Percentiles rank a stretch among this genome's conserved stretches.
Evolutionary conservation across 35 echinoderm and acorn worm species (phyloP).

Genomic region (Ophiothrix spiculata): DNA sequence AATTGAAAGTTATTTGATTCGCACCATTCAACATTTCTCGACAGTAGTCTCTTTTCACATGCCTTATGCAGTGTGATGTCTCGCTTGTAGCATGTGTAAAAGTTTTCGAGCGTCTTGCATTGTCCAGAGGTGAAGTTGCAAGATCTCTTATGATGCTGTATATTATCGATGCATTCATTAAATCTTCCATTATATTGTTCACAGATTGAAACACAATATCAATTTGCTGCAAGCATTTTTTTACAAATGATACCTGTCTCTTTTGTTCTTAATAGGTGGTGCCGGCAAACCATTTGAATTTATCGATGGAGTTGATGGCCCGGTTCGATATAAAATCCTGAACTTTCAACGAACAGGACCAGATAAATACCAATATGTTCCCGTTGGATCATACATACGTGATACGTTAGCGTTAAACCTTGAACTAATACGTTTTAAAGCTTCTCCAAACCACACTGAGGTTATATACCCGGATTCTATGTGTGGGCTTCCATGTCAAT

Average conservation of each 20-base stretch:
- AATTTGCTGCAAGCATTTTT: not conserved
- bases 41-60: too few species aligned
- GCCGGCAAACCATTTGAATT: conserved; percentile 62
- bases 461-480: conserved; percentile 68
- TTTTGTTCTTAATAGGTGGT: conserved; percentile 43
- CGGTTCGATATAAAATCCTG: conserved; percentile 66
- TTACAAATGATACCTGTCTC: not conserved
- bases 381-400: conserved; percentile 45
- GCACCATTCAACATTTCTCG: not conserved
- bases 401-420: conserved; percentile 42
- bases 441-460: not conserved
- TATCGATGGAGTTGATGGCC: conserved; percentile 58
- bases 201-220: not conserved
- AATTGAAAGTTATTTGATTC: not conserved
- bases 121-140: not conserved
- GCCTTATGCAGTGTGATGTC: too few species aligned
- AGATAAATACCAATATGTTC: conserved; percentile 43
- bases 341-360: conserved; percentile 62
- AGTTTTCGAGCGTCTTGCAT: not conserved
- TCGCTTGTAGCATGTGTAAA: too few species aligned
- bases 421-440: conserved; percentile 19
- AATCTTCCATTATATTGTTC: not conserved
- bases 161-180: not conserved
- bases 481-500: conserved; percentile 48
- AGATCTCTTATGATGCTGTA: not conserved